Conservation (phyloP, 2,797 vertebrate species). For the Loriculus beryllinus region DNA sequence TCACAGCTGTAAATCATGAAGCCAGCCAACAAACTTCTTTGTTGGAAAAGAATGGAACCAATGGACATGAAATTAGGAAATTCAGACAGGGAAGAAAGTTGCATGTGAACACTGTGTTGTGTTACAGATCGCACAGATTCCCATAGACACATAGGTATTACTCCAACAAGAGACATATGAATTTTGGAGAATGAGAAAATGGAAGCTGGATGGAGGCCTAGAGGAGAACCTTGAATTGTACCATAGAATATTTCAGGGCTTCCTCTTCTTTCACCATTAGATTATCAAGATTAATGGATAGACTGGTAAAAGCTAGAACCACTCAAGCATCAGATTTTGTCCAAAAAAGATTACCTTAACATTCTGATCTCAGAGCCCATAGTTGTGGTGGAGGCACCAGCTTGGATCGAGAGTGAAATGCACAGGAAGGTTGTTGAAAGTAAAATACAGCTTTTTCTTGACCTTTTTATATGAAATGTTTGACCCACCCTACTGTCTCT, state of each 20-base stretch:
- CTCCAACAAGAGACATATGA: background rate
- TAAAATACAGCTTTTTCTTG: background rate
- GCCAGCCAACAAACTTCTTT: background rate
- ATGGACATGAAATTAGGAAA: background rate
- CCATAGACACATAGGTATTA: background rate
- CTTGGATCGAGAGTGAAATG: background rate
- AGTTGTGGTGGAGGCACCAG: background rate
- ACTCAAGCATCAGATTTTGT: background rate
- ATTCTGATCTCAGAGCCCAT: background rate
- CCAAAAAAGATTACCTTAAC: background rate
- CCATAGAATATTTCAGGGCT: background rate
- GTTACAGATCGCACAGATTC: background rate
- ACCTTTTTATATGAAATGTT: background rate
- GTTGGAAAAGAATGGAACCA: background rate
- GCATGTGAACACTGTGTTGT: background rate
- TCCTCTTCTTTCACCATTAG: background rate
- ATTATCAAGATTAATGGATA: background rate
- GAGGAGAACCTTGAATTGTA: background rate
- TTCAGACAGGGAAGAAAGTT: background rate
- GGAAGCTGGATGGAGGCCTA: background rate
- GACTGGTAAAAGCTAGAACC: background rate
- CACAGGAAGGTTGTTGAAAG: background rate
- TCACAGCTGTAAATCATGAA: background rate
- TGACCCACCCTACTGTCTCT: background rate
- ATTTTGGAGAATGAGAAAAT: background rate